Percentiles rank a stretch among this genome's conserved stretches.
Evolutionary conservation across 2,888 invertebrate genomes (phyloP).

Genomic region (Acleris cristana): DNA sequence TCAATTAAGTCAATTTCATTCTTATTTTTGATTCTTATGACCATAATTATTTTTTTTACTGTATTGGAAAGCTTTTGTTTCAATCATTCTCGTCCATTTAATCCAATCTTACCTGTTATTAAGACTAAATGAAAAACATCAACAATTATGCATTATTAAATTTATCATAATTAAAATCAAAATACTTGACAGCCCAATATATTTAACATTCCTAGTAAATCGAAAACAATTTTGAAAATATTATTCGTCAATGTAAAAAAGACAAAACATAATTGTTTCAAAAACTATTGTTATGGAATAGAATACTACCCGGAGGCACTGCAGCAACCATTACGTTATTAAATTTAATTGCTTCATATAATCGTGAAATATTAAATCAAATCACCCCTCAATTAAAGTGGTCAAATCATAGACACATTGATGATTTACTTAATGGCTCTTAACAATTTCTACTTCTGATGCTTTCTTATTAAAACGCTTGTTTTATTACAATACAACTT

Average conservation of each 20-base stretch:
- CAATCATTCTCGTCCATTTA: not conserved
- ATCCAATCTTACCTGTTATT: not conserved
- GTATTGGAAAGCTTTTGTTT: too few species aligned
- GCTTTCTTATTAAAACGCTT: slow-evolving; percentile 37
- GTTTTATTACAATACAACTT: slow-evolving; percentile 21
- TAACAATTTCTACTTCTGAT: slow-evolving; percentile 49
- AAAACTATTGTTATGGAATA: slow-evolving; percentile 5
- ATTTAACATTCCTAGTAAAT: not conserved
- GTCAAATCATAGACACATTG: slow-evolving; percentile 61
- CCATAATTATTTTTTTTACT: too few species aligned
- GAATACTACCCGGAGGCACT: slow-evolving; percentile 40
- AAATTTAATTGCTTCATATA: slow-evolving; percentile 68
- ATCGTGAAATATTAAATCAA: slow-evolving; percentile 66
- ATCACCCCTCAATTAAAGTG: slow-evolving; percentile 55
- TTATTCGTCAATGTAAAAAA: not conserved
- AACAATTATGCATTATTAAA: not conserved
- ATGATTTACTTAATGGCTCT: slow-evolving; percentile 61
- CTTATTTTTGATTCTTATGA: too few species aligned
- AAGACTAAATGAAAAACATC: not conserved
- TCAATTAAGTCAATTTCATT: too few species aligned
- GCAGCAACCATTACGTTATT: slow-evolving; percentile 64
- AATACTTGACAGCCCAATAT: not conserved
- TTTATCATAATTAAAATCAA: not conserved
- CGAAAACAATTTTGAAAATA: not conserved
- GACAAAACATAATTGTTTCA: slow-evolving; percentile 7